Evolutionary conservation across 1,140 invertebrate species (phyloP), one percentile per base, ranked within the genome.

Genomic region (Drosophila trapezifrons): DNA sequence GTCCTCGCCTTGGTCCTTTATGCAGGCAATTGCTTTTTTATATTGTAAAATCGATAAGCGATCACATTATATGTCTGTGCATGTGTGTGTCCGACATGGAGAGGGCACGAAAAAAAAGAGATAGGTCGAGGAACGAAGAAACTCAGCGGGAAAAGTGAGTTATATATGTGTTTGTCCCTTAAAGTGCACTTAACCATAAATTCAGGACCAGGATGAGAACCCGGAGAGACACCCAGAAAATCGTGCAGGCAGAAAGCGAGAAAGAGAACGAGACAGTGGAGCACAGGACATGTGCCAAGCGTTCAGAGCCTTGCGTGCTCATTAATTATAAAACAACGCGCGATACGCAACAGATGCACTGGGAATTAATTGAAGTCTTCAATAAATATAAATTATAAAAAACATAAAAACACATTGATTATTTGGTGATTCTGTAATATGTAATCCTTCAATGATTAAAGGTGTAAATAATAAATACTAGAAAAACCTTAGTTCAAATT

Each of bases 21-120:
- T 86, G 78, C 78, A 86, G 82, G 83, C 83, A 86, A 86, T 86
- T 86, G 84, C 84, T 66, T 89, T 87, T 81, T 89, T 89, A 89
- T 89, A 89, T 89, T 89, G 84, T 89, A 89, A 89, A 89, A 89
- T 89, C 84, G 84, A 89, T 89, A 89, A 89, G 85, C 84, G 84
- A 89, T 89, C 84, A 89, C 84, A 89, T 89, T 84, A 89, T 89
- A 65, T 69, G 66, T 46, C 64, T 72, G 76, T 56, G 32, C 25
- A 42, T 38, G 69, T 56, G 29, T 42, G 27, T 45, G 60, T 29
- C 29, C 20, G 32, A 67, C 27, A 43, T 9, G 27, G 20, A 43
- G 59, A 35, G 56, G 40, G 45, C 64, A 37, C 2, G 18, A 10
- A 17, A 69, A 47, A 57, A 62, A 60, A 13, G 35, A 66, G 62